Evolutionary conservation across 2,888 invertebrate species (phyloP).

Genomic region (Drosophila engyochracea): DNA sequence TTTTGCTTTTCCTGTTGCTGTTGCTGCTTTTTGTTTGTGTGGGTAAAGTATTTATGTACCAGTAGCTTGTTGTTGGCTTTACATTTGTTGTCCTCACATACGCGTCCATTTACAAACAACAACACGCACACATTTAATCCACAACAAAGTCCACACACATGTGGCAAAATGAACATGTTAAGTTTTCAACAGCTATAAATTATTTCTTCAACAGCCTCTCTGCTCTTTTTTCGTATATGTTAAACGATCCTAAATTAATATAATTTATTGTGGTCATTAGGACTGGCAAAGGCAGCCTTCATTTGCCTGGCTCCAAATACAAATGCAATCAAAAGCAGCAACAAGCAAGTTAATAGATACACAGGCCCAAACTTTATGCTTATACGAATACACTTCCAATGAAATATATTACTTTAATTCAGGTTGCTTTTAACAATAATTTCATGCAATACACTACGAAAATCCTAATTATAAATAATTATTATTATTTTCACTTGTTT

Average conservation of each 20-base stretch:
- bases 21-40: constrained; percentile 25
- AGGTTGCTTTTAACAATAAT: neutral
- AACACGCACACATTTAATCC: constrained; percentile 49
- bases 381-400: constrained; percentile 5
- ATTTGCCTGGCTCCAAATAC: constrained; percentile 6
- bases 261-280: constrained; percentile 78
- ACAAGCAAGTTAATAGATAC: constrained; percentile 9
- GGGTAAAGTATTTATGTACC: constrained; percentile 60
- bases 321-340: constrained; percentile 33
- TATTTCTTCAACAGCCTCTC: constrained; percentile 70
- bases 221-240: constrained; percentile 56
- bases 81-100: constrained; percentile 56
- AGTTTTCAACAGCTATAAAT: constrained; percentile 79
- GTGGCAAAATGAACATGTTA: constrained; percentile 77
- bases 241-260: constrained; percentile 78
- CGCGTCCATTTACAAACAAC: constrained; percentile 25
- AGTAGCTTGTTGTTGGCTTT: constrained; percentile 64
- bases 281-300: constrained; percentile 15
- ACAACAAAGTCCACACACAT: constrained; percentile 67
- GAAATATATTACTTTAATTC: constrained; percentile 5
- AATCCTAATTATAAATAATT: neutral
- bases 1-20: constrained; percentile 5
- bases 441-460: too few relatives aligned
- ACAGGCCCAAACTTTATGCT: constrained; percentile 10
- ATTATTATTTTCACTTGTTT: neutral